These are phyloP conservation scores for Hedychridium roseum DNA, from an alignment of 2,888 invertebrate genomes.

Conservation along the genomic window DNA sequence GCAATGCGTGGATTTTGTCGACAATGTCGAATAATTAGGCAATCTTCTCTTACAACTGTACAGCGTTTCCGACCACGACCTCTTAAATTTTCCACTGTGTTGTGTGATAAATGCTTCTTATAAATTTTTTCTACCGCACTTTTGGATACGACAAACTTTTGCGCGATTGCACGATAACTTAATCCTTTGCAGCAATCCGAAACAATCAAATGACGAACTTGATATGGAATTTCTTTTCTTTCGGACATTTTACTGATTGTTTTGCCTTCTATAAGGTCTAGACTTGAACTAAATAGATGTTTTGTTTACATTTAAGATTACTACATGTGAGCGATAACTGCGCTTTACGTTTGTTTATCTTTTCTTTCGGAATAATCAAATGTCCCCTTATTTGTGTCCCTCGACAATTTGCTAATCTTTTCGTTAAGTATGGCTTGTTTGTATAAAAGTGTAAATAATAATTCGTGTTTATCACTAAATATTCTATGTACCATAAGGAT, in stretches of 20 bases:
- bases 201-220: constrained; percentile 7
- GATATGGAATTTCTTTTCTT: constrained; percentile 11
- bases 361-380: too few species aligned
- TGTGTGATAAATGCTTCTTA: constrained; percentile 5
- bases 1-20: constrained; percentile 11
- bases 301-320: too few species aligned
- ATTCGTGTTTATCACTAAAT: too few species aligned
- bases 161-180: not conserved
- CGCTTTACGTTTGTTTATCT: too few species aligned
- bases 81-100: constrained; percentile 4
- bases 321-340: too few species aligned
- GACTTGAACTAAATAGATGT: too few species aligned
- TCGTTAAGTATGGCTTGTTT: too few species aligned
- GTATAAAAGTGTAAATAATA: too few species aligned
- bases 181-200: not conserved
- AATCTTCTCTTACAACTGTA: not conserved
- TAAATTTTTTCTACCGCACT: constrained; percentile 10
- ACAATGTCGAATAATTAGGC: not conserved
- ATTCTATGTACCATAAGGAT: too few species aligned
- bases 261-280: constrained; percentile 1
- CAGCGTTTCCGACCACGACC: constrained; percentile 3
- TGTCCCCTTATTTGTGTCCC: too few species aligned
- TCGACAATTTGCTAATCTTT: too few species aligned
- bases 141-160: constrained; percentile 10
- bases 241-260: constrained; percentile 3